A percentile compares a stretch with the other conserved stretches of the same genome.
Evolutionary conservation across 2,888 invertebrate genomes (phyloP).

Genomic region (Heliconius sara): DNA sequence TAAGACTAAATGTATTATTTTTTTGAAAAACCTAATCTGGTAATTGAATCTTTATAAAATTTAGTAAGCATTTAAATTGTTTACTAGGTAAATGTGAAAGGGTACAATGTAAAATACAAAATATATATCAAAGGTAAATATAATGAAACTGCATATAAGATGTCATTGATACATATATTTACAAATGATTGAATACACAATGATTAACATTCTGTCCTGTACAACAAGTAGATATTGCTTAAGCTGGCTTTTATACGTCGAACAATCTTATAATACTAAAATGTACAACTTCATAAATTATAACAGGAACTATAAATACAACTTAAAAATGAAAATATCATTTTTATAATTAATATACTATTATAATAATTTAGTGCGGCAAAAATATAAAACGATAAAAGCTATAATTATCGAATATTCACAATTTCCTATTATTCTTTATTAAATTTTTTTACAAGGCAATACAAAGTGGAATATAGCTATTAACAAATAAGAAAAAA

Average conservation of each 20-base stretch:
- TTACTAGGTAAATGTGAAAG: not conserved
- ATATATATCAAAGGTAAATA: not conserved
- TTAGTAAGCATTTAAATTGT: too few relatives aligned
- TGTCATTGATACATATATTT: constrained; percentile 47
- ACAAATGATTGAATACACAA: constrained; percentile 41
- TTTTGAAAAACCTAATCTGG: too few relatives aligned
- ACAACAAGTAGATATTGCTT: constrained; percentile 29
- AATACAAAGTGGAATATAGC: not conserved
- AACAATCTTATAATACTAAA: not conserved
- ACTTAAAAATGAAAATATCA: not conserved
- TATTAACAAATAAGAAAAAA: too few relatives aligned
- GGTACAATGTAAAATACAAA: too few relatives aligned
- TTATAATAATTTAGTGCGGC: not conserved
- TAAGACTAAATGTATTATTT: too few relatives aligned
- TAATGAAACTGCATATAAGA: not conserved
- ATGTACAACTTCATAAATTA: constrained; percentile 16
- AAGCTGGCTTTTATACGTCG: not conserved
- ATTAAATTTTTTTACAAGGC: not conserved
- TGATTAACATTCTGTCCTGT: constrained; percentile 22
- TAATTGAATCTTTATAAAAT: too few relatives aligned
- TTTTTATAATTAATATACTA: constrained; percentile 1
- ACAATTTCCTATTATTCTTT: not conserved
- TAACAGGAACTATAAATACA: not conserved
- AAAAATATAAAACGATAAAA: not conserved
- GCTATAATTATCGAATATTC: not conserved